A percentile compares a stretch with the other conserved stretches of the same genome.
Conservation (phyloP, 2,113 vertebrate genomes). For the Sarotherodon lohbergeri region DNA sequence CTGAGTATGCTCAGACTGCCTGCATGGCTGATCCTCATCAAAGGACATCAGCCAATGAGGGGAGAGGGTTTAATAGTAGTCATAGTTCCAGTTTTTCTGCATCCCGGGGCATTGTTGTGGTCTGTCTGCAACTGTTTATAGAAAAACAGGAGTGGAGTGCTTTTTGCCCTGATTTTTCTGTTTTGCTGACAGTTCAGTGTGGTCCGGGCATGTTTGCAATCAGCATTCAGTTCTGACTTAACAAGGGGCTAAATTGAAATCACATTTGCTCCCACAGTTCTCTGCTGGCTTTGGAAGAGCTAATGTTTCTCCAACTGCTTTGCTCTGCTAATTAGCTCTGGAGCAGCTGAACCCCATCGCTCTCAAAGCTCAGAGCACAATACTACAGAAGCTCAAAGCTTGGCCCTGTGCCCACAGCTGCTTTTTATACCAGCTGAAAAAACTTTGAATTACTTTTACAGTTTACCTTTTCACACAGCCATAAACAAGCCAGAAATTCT, state of each 20-base stretch:
- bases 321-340: slow-evolving; percentile 2
- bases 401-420: background rate
- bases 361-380: background rate
- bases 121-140: slow-evolving; percentile 44
- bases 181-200: slow-evolving; percentile 42
- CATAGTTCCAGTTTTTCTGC: slow-evolving; percentile 29
- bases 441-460: background rate
- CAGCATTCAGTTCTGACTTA: slow-evolving; percentile 7
- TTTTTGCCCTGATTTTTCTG: background rate
- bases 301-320: background rate
- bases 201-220: slow-evolving; percentile 18
- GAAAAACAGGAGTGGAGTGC: slow-evolving; percentile 24
- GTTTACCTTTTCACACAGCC: background rate
- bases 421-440: background rate
- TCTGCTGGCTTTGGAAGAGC: background rate
- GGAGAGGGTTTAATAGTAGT: background rate
- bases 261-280: slow-evolving; percentile 7
- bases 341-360: background rate
- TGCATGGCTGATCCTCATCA: background rate
- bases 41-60: background rate
- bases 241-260: slow-evolving; percentile 34
- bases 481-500: background rate
- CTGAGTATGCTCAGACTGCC: slow-evolving; percentile 2
- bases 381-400: background rate
- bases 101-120: slow-evolving; percentile 33